Evolutionary conservation across 1,140 invertebrate species (phyloP).

Genomic region (Formica selysi): DNA sequence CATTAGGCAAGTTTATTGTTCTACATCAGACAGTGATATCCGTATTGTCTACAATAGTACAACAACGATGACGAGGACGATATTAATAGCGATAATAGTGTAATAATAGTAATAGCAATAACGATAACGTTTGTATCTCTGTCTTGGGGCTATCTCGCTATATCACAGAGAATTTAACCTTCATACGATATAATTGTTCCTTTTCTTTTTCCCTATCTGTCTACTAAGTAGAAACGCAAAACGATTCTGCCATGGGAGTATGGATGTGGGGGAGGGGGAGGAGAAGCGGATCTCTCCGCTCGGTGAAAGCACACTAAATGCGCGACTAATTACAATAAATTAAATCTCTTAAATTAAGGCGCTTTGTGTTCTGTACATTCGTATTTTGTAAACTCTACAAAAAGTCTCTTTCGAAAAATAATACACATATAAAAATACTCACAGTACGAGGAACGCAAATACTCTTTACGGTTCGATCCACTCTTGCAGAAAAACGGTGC

Average conservation of each 20-base stretch:
- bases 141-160: conserved; percentile 79
- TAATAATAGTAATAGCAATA: conserved; percentile 73
- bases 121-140: conserved; percentile 79
- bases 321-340: conserved; percentile 82
- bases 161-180: conserved; percentile 82
- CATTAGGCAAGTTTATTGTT: conserved; percentile 78
- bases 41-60: conserved; percentile 76
- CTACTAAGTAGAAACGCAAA: conserved; percentile 59
- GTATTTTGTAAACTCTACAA: conserved; percentile 75
- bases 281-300: conserved; percentile 34
- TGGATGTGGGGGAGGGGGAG: not conserved
- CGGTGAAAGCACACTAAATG: conserved; percentile 74
- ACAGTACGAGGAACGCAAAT: conserved; percentile 79
- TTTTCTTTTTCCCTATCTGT: conserved; percentile 34
- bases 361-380: conserved; percentile 75
- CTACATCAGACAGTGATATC: conserved; percentile 71
- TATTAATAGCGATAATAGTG: conserved; percentile 71
- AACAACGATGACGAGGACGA: conserved; percentile 74
- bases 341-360: conserved; percentile 80
- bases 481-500: conserved; percentile 60
- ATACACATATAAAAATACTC: conserved; percentile 83
- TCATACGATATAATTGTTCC: conserved; percentile 56
- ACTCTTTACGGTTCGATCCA: conserved; percentile 68
- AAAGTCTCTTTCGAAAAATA: conserved; percentile 79
- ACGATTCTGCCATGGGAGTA: not conserved